These are phyloP conservation scores for Tenodera sinensis DNA, from an alignment of 2,888 invertebrate species.

Conservation along the genomic window DNA sequence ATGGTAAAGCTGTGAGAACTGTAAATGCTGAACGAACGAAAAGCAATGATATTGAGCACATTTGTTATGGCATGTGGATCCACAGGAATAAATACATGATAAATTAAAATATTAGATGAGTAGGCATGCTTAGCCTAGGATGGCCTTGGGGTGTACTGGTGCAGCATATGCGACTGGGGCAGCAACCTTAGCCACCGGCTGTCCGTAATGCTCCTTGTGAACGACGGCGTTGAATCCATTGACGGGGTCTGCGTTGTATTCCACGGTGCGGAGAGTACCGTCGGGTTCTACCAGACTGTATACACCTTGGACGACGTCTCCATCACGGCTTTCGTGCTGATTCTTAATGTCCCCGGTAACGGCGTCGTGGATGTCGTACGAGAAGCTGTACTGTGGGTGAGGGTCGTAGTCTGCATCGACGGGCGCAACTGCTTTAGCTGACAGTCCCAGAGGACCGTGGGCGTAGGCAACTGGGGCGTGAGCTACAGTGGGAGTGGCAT, in stretches of 20 bases:
- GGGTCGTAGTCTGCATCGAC: conserved; percentile 34
- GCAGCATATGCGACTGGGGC: conserved; percentile 35
- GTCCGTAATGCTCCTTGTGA: conserved; percentile 5
- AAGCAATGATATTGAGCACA: not conserved
- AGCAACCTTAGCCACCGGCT: conserved; percentile 29
- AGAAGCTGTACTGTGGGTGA: conserved; percentile 32
- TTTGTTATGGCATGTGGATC: not conserved
- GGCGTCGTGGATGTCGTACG: conserved; percentile 33
- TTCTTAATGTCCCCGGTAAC: conserved; percentile 34
- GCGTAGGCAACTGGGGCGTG: conserved; percentile 28
- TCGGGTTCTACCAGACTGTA: conserved; percentile 33
- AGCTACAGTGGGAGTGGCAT: conserved; percentile 31
- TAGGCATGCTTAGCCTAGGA: conserved; percentile 16
- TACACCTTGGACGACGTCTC: conserved; percentile 33
- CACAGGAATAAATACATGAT: not conserved
- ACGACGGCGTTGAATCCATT: conserved; percentile 25
- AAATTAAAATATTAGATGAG: too few relatives aligned
- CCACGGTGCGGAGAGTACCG: conserved; percentile 30
- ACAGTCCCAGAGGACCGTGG: conserved; percentile 32
- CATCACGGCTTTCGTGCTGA: conserved; percentile 32
- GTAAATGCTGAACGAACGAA: not conserved
- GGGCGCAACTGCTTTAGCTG: conserved; percentile 29
- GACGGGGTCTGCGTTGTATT: conserved; percentile 31
- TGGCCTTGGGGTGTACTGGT: conserved; percentile 36
- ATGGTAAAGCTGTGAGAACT: not conserved